Base-by-base conservation (phyloP, 35 echinoderm and acorn worm species). In the Ophiothrix spiculata region DNA sequence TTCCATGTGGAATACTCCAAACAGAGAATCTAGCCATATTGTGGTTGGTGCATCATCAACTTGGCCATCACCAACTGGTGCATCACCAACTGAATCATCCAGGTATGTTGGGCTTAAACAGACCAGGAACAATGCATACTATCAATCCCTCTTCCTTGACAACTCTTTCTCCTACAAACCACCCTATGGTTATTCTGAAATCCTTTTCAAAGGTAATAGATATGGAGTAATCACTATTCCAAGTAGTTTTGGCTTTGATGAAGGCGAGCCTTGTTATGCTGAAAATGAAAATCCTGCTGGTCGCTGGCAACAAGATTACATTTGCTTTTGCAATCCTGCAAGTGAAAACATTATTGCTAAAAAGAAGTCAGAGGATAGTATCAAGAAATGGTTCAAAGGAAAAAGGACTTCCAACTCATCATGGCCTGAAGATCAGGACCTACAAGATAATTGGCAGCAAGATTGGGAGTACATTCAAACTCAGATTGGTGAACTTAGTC, bases 1-100 rank as follows among this genome's bases (percentile, higher is more conserved):
- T 14, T 33, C 74, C n/a, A 39, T 77, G 85, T 87, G 85, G 85
- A 87, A 87, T 38, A 87, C 85, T 19, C 85, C 85, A 60, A 28
- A 76, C 33, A 76, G 75, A 46, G 74, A 38, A 42, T 32, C 75
- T 79, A 39, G 36, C 11, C 56, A 79, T 37, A 78, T 87, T 33
- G 37, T 87, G 14, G 42, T 87, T 2, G 84, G 84, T 76, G 84
- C 76, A 28, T 39, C 74, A 37, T 33, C n/a, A n/a, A n/a, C n/a
- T n/a, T n/a, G n/a, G n/a, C n/a, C n/a, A n/a, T n/a, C n/a, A n/a
- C n/a, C 34, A 21, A 1, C 0, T 38, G 37, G 29, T 29, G 56
- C 36, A 35, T 73, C 64, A 21, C 36, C 64, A 1, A 38, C 74
- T 56, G 64, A 76, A n/a, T n/a, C n/a, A n/a, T n/a, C n/a, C n/a